Percentiles rank a stretch among this genome's conserved stretches.
These are phyloP conservation scores for Nomada hirtipes DNA, from an alignment of 2,888 invertebrate species.

Conservation along the genomic window DNA sequence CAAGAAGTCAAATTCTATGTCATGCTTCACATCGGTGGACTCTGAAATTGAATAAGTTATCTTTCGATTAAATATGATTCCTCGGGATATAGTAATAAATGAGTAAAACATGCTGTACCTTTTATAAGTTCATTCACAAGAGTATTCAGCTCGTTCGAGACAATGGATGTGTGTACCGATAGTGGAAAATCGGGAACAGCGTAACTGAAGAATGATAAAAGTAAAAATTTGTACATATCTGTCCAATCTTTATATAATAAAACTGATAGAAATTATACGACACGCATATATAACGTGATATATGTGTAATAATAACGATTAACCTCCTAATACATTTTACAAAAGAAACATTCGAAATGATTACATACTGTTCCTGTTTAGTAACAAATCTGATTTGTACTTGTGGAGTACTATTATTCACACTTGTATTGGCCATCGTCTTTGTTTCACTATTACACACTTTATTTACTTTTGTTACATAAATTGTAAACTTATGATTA, in stretches of 20 bases:
- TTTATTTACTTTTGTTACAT: conserved; percentile 8
- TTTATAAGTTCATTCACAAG: conserved; percentile 92
- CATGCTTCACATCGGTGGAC: conserved; percentile 77
- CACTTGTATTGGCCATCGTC: conserved; percentile 37
- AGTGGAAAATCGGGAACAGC: conserved; percentile 94
- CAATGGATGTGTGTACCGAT: conserved; percentile 91
- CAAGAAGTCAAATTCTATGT: conserved; percentile 94
- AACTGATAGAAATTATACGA: background rate
- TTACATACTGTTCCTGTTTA: conserved; percentile 92
- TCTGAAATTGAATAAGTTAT: conserved; percentile 65
- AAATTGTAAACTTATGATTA: background rate
- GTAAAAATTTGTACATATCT: conserved; percentile 16
- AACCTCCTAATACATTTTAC: conserved; percentile 31
- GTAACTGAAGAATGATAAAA: conserved; percentile 87
- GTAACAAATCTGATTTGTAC: conserved; percentile 92
- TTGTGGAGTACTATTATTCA: conserved; percentile 85
- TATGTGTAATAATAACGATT: conserved; percentile 15
- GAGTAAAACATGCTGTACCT: conserved; percentile 81
- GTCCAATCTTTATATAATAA: background rate
- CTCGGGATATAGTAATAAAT: background rate
- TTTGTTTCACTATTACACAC: background rate
- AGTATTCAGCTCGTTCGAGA: conserved; percentile 89
- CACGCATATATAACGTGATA: background rate
- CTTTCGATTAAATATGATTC: background rate
- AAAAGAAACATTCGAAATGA: conserved; percentile 3